Evolutionary conservation across 64 coral and sea anemone species (phyloP), one percentile per base, ranked within the genome.

Genomic region (Trachythela sp.): DNA sequence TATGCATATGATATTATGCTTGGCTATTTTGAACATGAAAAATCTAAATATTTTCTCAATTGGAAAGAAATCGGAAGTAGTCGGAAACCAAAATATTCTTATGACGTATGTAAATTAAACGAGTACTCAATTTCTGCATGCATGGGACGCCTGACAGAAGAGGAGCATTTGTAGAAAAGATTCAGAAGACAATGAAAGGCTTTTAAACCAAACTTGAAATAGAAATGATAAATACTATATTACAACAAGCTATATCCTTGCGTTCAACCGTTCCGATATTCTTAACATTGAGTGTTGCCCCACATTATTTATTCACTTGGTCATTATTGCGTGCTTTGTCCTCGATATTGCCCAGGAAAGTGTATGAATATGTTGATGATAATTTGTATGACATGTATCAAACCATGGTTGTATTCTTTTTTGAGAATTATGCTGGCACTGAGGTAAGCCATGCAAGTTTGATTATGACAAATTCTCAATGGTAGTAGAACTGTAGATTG

Each of bases 331-430:
- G 92, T 24, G 9, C 94, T 10, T 3, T 90, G 15, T 90, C 90
- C 17, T 42, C 88, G 2, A 6, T 94, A 9, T 34, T 97, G 20
- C 92, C 95, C 85, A 88, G 88, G 4, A 72, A 90, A 80, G 37
- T 92, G 29, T 97, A 90, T 29, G 77, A 94, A 39, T 77, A 85
- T 26, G 92, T 92, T 42, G 95, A 97, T 87, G 95, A 97, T 48
- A 77, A 64, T 18, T 35, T 97, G 36, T 97, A 97, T 39, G 92
- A 97, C 41, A 88, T 90, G 84, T 97, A 97, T 54, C 95, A 97
- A 26, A 94, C 95, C 17, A 59, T 97, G 7, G 84, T 97, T 45
- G 94, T 92, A 39, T 97, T 97, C 88, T 97, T 97, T 48, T 97
- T 94, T 88, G 95, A 97, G 49, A 92, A 90, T 9, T 94, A 92